phyloP scores from a whole-genome alignment of 2,888 invertebrate genomes.

The Cyaniris semiargus region DNA sequence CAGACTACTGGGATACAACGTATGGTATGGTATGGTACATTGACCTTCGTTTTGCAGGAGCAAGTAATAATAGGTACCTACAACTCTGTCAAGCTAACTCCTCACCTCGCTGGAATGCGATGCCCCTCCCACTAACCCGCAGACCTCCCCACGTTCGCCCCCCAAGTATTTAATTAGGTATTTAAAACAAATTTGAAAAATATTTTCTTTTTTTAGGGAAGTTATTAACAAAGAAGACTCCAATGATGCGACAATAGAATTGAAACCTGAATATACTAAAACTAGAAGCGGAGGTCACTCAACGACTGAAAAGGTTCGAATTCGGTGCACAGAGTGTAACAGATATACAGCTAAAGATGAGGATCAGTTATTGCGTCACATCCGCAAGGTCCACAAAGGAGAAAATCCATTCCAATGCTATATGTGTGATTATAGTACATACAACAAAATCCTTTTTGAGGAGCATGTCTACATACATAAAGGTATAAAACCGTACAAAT shows the following conservation, averaged over 20 bases:
- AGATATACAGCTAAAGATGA: conserved; percentile 52
- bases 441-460: conserved; percentile 61
- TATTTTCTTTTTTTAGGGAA: conserved; percentile 2
- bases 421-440: conserved; percentile 67
- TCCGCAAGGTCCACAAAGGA: conserved; percentile 57
- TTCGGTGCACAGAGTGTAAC: conserved; percentile 50
- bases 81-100: too few relatives aligned
- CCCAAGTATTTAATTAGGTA: too few relatives aligned
- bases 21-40: too few relatives aligned
- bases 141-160: too few relatives aligned
- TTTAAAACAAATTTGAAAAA: not conserved
- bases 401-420: conserved; percentile 65
- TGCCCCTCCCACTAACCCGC: too few relatives aligned
- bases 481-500: conserved; percentile 68
- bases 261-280: not conserved
- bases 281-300: not conserved
- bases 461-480: conserved; percentile 65
- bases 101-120: too few relatives aligned
- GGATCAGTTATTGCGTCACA: conserved; percentile 57
- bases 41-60: not conserved
- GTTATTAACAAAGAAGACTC: not conserved
- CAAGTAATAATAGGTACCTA: not conserved
- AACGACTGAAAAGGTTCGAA: conserved; percentile 6
- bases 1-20: too few relatives aligned
- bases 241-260: not conserved